Evolutionary conservation across 92 coral and sea anemone species (phyloP), one percentile per base, ranked within the genome.

Genomic region (Bergia sp.): DNA sequence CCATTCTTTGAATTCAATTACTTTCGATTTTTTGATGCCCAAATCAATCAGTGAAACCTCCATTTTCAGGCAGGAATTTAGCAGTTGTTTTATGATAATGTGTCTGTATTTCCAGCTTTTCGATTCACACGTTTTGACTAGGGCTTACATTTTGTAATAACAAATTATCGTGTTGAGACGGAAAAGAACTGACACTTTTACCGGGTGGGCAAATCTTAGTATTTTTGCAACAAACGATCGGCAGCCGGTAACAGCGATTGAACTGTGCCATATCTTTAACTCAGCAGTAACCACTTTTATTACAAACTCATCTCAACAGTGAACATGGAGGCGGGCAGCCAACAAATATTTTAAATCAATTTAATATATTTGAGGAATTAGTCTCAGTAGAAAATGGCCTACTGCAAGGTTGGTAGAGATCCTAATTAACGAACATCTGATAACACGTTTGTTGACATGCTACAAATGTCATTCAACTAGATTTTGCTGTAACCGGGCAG

Each of bases 371-470:
- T 61, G 23, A 61, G 29, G 29, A 61, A 61, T 18, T 18, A 61
- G 29, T 73, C 42, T 72, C 7, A 73, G 20, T 2, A 21, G 69
- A 73, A 73, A 73, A 73, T 73, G 43, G 43, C 42, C 43, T 36
- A 36, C 40, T 38, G 77, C 43, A 36, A 9, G 42, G 77, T 38
- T 73, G 38, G 42, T 73, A 36, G 40, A 73, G 36, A 37, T 37
- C 40, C 40, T 73, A 73, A 73, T 73, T 73, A 73, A 38, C 77
- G 77, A 73, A 73, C 44, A 73, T 38, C 43, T 73, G 77, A 73
- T 43, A 12, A 43, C 15, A 73, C 37, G 77, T 36, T 73, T 73
- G 16, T 73, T 73, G 77, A 73, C 77, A 73, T 36, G 37, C 39
- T 10, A 29, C 29, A 29, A 29, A 29, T 73, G 77, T 73, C 77